Percentiles rank a stretch among this genome's conserved stretches.
These are phyloP conservation scores for Dicaeum eximium DNA, from an alignment of 2,113 vertebrate genomes.

Conservation along the genomic window DNA sequence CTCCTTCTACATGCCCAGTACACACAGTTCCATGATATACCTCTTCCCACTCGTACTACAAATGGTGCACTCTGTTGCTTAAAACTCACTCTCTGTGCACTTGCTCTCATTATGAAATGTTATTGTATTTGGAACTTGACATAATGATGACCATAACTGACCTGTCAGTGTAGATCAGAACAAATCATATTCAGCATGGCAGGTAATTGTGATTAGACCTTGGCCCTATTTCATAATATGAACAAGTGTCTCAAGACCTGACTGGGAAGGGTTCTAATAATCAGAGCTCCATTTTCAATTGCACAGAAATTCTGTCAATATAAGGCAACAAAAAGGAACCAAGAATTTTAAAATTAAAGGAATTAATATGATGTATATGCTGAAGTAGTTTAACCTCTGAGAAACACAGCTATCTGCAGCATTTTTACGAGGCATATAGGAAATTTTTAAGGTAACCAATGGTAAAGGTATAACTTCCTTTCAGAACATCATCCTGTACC, in stretches of 20 bases:
- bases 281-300: neutral
- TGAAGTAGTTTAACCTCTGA: neutral
- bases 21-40: rapidly evolving
- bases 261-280: neutral
- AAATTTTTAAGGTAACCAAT: neutral
- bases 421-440: neutral
- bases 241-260: neutral
- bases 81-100: neutral
- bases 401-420: neutral
- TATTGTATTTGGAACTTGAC: neutral
- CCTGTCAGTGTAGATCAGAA: neutral
- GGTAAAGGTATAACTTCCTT: neutral
- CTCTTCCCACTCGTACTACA: neutral
- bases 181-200: neutral
- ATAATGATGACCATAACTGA: neutral
- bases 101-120: neutral
- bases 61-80: neutral
- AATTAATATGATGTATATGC: neutral
- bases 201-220: neutral
- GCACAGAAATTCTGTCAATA: neutral
- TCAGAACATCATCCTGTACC: neutral
- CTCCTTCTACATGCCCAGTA: neutral
- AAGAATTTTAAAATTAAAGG: neutral
- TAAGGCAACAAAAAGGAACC: neutral
- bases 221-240: neutral